These are phyloP conservation scores for Zoroaster sp. DNA, from an alignment of 53 echinoderm and acorn worm species.

Conservation along the genomic window DNA sequence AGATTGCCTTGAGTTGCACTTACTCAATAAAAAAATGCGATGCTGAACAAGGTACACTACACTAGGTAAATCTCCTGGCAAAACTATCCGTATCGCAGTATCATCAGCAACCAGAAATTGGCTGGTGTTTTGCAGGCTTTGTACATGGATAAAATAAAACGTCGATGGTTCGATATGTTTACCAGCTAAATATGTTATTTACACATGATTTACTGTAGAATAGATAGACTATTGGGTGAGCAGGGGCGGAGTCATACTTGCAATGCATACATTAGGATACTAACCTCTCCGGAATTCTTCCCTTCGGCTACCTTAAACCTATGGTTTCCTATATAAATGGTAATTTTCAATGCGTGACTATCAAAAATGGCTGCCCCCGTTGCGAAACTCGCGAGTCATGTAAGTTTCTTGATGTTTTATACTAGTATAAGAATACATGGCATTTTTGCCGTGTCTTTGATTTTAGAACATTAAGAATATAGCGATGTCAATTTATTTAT, in stretches of 20 bases:
- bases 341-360: not conserved
- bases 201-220: no score
- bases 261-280: not conserved
- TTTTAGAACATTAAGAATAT: not conserved
- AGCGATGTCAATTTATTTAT: not conserved
- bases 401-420: not conserved
- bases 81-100: no score
- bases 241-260: not conserved
- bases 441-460: not conserved
- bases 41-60: no score
- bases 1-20: no score
- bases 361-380: constrained; percentile 66
- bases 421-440: not conserved
- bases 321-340: not conserved
- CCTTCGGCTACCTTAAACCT: not conserved
- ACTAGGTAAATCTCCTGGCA: no score
- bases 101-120: no score
- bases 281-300: not conserved
- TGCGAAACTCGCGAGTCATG: constrained; percentile 63
- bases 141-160: no score
- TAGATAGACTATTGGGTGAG: not conserved
- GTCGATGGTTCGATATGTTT: no score
- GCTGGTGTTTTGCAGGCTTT: no score
- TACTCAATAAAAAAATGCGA: no score
- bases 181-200: not conserved